Base-by-base conservation (phyloP, 2,113 vertebrate species). In the Vulpes ferrilata region DNA sequence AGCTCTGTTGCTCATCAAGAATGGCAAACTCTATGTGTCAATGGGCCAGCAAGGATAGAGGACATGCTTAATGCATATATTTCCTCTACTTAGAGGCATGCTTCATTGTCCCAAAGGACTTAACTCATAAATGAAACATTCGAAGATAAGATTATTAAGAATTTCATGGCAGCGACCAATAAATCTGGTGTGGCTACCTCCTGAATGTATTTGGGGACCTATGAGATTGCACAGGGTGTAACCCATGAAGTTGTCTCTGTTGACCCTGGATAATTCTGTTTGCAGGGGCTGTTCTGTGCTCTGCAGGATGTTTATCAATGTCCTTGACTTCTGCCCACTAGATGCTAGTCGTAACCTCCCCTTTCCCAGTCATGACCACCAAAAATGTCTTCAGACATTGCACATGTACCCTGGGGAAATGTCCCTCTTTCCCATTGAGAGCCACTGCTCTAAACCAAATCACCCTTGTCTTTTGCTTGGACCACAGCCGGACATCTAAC, bases 351-450 rank as follows among this genome's bases (percentile, higher is more conserved):
- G n/a, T 11, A 35, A 12, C 11, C 2, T 15, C 19, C 32, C 11
- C 11, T 3, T 20, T 7, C 30, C 16, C 8, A 64, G 3, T 13
- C 3, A 8, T 23, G 16, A 73, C 22, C 51, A 73, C 53, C 0
- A 43, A 82, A 83, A 69, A 64, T 78, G 3, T 35, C 67, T 76
- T 15, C 35, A 92, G 30, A 43, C 2, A 60, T 30, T 71, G 6
- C 9, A 71, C 74, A 43, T 73, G 15, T 82, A 10, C 43, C 10
- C 22, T 59, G 6, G 57, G 11, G 5, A 7, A 82, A 93, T 78
- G 8, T 3, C 7, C 8, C 7, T 76, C 20, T 60, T 20, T 57
- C 15, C 6, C 19, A 0, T 13, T 78, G 32, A 60, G 57, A 95
- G 48, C 11, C 30, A 64, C 27, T 60, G 17, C 13, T 90, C 20